phyloP scores from a whole-genome alignment of 2,113 vertebrate species.

The Passer domesticus region DNA sequence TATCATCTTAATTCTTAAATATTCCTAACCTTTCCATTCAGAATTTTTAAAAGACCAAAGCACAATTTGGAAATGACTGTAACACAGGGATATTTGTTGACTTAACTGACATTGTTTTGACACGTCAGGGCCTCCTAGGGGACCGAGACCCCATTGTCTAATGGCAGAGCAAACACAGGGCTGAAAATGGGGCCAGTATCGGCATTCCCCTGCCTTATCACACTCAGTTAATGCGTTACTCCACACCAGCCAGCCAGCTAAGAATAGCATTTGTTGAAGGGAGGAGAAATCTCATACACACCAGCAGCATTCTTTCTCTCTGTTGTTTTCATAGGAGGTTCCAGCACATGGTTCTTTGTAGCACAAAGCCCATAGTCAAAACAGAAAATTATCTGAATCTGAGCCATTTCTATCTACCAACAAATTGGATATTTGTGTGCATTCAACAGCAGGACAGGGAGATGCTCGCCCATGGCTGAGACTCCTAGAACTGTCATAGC shows the following conservation, averaged over 20 bases:
- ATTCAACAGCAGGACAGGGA: neutral
- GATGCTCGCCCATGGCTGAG: neutral
- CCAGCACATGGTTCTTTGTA: neutral
- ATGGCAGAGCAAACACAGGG: conserved; percentile 32
- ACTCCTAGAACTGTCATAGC: neutral
- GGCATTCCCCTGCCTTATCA: neutral
- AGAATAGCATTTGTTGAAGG: neutral
- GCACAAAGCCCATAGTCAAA: neutral
- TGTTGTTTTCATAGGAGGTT: neutral
- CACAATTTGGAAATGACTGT: neutral
- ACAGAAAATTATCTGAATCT: neutral
- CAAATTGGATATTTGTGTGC: neutral
- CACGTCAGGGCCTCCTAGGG: neutral
- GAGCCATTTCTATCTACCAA: neutral
- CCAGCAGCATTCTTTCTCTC: neutral
- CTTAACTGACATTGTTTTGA: conserved; percentile 35
- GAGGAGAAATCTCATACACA: neutral
- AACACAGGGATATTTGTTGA: conserved; percentile 7
- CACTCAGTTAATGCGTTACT: conserved; percentile 36
- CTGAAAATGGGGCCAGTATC: conserved; percentile 24
- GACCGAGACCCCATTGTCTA: conserved; percentile 42
- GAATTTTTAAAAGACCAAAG: conserved; percentile 10
- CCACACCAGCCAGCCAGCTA: neutral
- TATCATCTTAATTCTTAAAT: conserved; percentile 6
- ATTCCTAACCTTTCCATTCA: neutral